Conservation (phyloP, 2,888 invertebrate genomes). For the Entomobrya proxima region DNA sequence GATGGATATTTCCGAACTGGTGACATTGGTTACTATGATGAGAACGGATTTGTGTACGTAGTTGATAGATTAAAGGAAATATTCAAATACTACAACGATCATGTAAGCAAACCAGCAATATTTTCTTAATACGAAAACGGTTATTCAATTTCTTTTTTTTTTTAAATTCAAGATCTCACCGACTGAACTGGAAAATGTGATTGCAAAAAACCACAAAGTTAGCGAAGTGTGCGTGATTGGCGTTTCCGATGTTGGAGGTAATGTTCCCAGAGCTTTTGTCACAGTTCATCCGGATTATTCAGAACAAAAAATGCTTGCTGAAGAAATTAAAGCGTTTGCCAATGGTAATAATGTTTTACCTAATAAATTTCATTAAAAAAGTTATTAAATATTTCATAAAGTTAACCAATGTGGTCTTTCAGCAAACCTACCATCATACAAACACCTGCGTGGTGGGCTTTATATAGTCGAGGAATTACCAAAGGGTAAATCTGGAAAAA, state of each 20-base stretch:
- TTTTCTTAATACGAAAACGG: not conserved
- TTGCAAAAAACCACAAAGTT: constrained; percentile 69
- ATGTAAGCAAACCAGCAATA: constrained; percentile 54
- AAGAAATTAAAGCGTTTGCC: constrained; percentile 69
- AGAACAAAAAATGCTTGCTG: not conserved
- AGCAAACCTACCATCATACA: constrained; percentile 57
- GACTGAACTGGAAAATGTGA: constrained; percentile 71
- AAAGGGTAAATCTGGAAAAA: constrained; percentile 65
- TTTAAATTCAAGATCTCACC: constrained; percentile 70
- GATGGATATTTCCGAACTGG: constrained; percentile 71
- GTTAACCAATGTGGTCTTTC: not conserved
- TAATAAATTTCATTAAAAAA: not conserved
- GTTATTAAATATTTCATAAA: no score
- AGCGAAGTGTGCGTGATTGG: constrained; percentile 70
- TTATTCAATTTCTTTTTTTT: not conserved
- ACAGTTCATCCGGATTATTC: constrained; percentile 25
- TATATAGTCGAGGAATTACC: constrained; percentile 59
- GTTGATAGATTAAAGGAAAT: constrained; percentile 72
- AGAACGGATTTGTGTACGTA: constrained; percentile 65
- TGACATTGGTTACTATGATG: constrained; percentile 71
- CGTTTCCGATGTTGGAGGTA: constrained; percentile 61
- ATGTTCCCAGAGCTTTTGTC: constrained; percentile 70
- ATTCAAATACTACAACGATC: constrained; percentile 71
- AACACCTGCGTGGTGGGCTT: constrained; percentile 53
- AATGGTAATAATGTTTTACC: no score